Base-by-base conservation (phyloP, 2,797 vertebrate genomes). In the Etheostoma nigrum region DNA sequence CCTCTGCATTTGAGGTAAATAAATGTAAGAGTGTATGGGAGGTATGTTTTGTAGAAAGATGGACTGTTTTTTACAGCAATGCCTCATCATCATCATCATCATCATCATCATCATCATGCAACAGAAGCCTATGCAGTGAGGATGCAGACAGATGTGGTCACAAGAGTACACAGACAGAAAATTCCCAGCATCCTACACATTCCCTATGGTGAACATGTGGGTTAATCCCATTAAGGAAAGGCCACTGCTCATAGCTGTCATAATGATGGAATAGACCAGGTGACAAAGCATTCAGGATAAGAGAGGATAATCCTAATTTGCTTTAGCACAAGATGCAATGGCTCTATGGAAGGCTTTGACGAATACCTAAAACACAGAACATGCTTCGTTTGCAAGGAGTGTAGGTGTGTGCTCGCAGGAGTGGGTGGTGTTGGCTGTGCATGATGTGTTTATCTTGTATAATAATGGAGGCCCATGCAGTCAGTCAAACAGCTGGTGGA, bases 171-270 rank as follows among this genome's bases (percentile, higher is more conserved):
- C 40, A 74, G 78, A 80, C 62, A 30, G 30, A 30, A 2, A 9
- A 69, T 73, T 84, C 74, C 57, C 65, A 44, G 65, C 74, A 76
- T 60, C 86, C 81, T 78, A 82, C 83, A 77, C 60, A 57, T 74
- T 49, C 72, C 80, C 78, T 83, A 68, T 73, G 62, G 84, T 76
- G 74, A 89, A 87, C 81, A 87, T 83, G 83, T 88, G 72, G 82
- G 74, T 86, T 90, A 90, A 93, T 90, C 89, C 74, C 52, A 88
- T 91, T 87, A 77, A 75, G 19, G 60, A 57, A 68, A 79, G 83
- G 83, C 83, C 80, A 70, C 76, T 59, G 78, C 86, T 87, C 71
- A 65, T 68, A 63, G 82, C 78, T 78, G 86, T 88, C 85, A 87
- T 60, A 67, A 75, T 77, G 76, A 83, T 40, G 2, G 77, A 62